Conservation (phyloP, 2,113 vertebrate species). For the Lasiurus borealis region DNA sequence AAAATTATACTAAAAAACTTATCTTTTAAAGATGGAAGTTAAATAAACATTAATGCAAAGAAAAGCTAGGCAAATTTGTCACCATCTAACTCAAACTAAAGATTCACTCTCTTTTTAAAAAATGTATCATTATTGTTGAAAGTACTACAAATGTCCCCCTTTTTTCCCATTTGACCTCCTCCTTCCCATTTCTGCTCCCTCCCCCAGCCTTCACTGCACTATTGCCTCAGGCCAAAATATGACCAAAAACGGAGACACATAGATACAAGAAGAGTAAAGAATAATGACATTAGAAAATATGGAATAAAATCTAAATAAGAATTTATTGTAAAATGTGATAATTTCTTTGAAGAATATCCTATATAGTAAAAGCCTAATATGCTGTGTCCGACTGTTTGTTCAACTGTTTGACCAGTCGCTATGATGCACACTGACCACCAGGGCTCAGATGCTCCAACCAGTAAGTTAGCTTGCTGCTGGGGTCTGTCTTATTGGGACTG, state of each 20-base stretch:
- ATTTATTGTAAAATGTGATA: not conserved
- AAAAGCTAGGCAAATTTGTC: not conserved
- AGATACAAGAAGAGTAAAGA: not conserved
- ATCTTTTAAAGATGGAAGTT: not conserved
- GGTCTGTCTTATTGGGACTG: too few relatives aligned
- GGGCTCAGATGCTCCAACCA: too few relatives aligned
- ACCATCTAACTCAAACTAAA: not conserved
- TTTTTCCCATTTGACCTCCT: too few relatives aligned
- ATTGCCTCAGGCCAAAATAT: not conserved
- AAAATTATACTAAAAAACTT: not conserved
- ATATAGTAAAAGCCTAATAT: too few relatives aligned
- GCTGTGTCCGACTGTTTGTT: too few relatives aligned
- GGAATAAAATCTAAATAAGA: not conserved
- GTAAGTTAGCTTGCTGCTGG: too few relatives aligned
- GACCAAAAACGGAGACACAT: not conserved
- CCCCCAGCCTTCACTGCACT: too few relatives aligned
- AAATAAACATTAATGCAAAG: not conserved
- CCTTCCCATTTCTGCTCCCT: too few relatives aligned
- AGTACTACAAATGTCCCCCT: too few relatives aligned
- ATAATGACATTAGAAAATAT: not conserved
- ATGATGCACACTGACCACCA: too few relatives aligned
- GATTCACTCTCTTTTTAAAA: not conserved
- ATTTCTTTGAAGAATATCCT: not conserved
- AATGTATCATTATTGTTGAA: too few relatives aligned
- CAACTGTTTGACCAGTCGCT: too few relatives aligned